Percentiles rank a stretch among this genome's conserved stretches.
Evolutionary conservation across 2,888 invertebrate species (phyloP).

Genomic region (Platycnemis pennipes): DNA sequence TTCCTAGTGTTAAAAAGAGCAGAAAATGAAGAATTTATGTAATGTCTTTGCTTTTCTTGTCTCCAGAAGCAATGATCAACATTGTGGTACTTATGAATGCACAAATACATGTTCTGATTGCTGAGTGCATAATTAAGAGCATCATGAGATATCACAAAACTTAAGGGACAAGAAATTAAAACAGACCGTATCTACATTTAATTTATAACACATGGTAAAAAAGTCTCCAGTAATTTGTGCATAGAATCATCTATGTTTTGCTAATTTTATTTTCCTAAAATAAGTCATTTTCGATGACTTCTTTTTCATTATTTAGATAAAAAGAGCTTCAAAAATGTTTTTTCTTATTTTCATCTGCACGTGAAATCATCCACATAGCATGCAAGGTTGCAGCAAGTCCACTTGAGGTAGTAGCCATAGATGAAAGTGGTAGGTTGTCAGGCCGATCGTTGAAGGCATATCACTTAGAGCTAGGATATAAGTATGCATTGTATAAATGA

Average conservation of each 20-base stretch:
- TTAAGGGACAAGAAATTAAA: not conserved
- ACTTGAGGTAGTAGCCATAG: not conserved
- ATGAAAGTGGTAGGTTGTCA: not conserved
- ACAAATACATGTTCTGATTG: not conserved
- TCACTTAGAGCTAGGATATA: no score
- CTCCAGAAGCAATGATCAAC: not conserved
- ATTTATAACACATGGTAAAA: not conserved
- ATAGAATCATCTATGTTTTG: constrained; percentile 3
- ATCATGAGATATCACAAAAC: not conserved
- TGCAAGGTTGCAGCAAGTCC: not conserved
- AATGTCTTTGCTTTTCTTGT: not conserved
- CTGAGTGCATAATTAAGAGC: not conserved
- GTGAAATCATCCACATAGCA: not conserved
- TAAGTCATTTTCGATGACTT: not conserved
- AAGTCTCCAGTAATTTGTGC: constrained; percentile 46
- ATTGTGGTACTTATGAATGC: not conserved
- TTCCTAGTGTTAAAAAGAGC: no score
- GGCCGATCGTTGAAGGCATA: no score
- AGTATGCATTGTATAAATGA: no score
- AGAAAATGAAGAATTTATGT: not conserved
- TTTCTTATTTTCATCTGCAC: not conserved
- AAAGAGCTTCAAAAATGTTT: not conserved
- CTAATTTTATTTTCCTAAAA: not conserved
- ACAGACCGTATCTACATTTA: not conserved
- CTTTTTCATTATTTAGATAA: not conserved